Conservation (phyloP, 2,113 vertebrate species). For the Malurus elegans region DNA sequence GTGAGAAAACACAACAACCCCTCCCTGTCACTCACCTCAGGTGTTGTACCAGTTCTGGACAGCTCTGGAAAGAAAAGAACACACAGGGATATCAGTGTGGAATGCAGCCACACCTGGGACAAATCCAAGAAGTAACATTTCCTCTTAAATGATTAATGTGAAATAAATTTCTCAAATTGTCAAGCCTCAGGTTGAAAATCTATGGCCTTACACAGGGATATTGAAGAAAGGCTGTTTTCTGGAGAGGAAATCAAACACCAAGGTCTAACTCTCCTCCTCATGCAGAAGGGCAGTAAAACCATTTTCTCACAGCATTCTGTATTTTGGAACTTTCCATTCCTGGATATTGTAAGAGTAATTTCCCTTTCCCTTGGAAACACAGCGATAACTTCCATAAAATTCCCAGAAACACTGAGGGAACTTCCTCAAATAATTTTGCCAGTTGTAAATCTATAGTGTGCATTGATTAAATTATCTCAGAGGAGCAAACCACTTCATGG, state of each 20-base stretch:
- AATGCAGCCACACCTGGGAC: not conserved
- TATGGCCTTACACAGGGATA: fast-evolving
- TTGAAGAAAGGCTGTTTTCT: not conserved
- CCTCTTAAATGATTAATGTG: not conserved
- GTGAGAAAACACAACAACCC: not conserved
- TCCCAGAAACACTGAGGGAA: not conserved
- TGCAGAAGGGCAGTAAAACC: not conserved
- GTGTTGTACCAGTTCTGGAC: conserved; percentile 92
- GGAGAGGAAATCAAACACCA: not conserved
- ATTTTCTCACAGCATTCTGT: not conserved
- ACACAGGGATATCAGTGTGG: not conserved
- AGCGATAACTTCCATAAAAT: fast-evolving
- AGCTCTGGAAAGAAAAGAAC: conserved; percentile 83
- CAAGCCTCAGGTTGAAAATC: not conserved
- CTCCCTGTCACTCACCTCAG: conserved; percentile 80
- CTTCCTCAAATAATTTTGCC: not conserved
- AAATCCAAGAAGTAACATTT: not conserved
- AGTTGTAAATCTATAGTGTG: not conserved
- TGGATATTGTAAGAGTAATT: not conserved
- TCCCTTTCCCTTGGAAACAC: not conserved
- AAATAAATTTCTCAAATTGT: not conserved
- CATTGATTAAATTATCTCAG: not conserved
- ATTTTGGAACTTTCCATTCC: not conserved
- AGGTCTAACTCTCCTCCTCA: fast-evolving
- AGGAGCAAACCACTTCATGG: fast-evolving